Evolutionary conservation across 2,113 vertebrate genomes (phyloP).

Genomic region (Lanius collurio): DNA sequence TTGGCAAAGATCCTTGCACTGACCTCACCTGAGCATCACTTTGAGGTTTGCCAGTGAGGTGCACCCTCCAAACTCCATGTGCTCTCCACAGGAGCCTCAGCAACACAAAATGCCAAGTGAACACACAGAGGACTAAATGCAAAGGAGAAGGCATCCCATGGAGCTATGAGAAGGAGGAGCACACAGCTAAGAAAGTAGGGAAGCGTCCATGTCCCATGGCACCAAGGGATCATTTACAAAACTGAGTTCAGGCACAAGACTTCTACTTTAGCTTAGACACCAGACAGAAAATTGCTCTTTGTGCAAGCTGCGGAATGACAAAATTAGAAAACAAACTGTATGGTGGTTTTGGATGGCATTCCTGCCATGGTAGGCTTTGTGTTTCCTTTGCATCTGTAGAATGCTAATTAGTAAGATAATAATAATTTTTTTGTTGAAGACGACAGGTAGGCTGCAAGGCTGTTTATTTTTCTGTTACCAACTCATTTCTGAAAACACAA

Average conservation of each 20-base stretch:
- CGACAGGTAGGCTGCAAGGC: background rate
- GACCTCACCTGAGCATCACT: background rate
- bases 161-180: background rate
- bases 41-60: background rate
- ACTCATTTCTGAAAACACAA: background rate
- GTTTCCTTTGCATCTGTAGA: background rate
- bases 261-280: background rate
- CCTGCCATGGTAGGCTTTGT: background rate
- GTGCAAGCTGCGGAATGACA: slow-evolving; percentile 17
- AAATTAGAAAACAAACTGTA: slow-evolving; percentile 25
- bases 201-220: background rate
- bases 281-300: slow-evolving; percentile 13
- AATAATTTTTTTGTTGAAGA: background rate
- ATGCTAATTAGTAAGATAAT: background rate
- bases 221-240: background rate
- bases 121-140: background rate
- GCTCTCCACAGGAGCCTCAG: background rate
- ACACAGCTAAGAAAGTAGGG: background rate
- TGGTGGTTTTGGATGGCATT: slow-evolving; percentile 11
- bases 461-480: background rate
- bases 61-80: fast-evolving
- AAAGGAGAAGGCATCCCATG: background rate
- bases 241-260: background rate
- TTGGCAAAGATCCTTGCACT: background rate
- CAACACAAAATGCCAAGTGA: background rate